Percentiles rank a stretch among this genome's conserved stretches.
phyloP scores from a whole-genome alignment of 2,888 invertebrate genomes.

The Acanthococcus lagerstroemiae region DNA sequence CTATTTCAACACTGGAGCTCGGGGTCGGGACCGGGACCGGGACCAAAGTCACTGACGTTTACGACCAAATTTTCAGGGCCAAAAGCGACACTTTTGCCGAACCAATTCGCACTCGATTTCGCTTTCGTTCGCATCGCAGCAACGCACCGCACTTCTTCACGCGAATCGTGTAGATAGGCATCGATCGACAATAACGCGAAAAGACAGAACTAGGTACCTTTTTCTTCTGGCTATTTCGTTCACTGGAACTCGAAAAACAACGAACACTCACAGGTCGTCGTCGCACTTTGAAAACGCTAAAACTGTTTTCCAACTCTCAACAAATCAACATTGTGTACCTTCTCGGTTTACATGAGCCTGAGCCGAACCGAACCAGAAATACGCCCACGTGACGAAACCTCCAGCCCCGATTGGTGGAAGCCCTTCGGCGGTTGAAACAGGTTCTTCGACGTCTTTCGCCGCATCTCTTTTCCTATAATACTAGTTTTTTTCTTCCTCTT shows the following conservation, averaged over 20 bases:
- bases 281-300: background rate
- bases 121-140: background rate
- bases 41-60: too few species aligned
- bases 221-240: too few species aligned
- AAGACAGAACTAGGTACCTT: too few species aligned
- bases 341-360: background rate
- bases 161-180: too few species aligned
- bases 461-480: background rate
- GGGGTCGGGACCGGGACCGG: too few species aligned
- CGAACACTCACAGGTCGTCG: background rate
- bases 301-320: background rate
- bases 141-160: too few species aligned
- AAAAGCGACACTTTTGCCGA: too few species aligned
- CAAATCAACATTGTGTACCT: conserved; percentile 5
- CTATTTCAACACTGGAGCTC: too few species aligned
- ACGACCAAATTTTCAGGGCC: too few species aligned
- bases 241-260: too few species aligned
- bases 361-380: background rate
- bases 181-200: too few species aligned
- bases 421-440: conserved; percentile 7
- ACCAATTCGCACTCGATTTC: background rate
- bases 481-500: background rate
- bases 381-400: conserved; percentile 16
- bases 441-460: conserved; percentile 4
- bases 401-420: conserved; percentile 10